Conservation (phyloP, 2,888 invertebrate species). For the Ophioninae sp. region DNA sequence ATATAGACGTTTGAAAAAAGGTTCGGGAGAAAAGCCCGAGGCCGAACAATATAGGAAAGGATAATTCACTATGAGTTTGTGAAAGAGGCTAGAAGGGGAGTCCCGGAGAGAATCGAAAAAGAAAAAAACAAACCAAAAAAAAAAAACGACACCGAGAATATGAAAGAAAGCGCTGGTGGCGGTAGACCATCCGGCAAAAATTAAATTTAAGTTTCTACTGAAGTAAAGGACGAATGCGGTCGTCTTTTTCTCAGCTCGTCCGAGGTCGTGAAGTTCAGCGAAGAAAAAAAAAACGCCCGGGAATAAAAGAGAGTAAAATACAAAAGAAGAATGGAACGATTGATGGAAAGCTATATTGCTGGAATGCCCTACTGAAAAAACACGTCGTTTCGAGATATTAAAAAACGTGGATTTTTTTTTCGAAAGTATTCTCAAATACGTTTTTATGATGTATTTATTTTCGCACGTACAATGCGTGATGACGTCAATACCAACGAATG, state of each 20-base stretch:
- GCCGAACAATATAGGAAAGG: not conserved
- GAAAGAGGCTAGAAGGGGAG: not conserved
- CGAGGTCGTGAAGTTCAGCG: conserved; percentile 40
- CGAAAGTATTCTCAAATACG: conserved; percentile 16
- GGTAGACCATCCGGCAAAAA: conserved; percentile 40
- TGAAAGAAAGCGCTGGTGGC: conserved; percentile 47
- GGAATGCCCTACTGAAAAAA: not conserved
- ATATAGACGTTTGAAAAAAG: not conserved
- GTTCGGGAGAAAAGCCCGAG: not conserved
- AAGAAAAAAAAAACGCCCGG: conserved; percentile 14
- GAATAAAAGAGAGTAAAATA: conserved; percentile 7
- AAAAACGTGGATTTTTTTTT: not conserved
- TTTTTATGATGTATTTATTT: conserved; percentile 23
- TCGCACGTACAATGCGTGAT: conserved; percentile 5
- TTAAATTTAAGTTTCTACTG: conserved; percentile 56
- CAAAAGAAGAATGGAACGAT: conserved; percentile 4
- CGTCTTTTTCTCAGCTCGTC: conserved; percentile 27
- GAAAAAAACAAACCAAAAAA: not conserved
- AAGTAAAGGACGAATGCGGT: conserved; percentile 34
- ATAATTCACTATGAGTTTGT: not conserved
- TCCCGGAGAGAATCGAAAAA: conserved; percentile 1
- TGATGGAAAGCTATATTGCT: conserved; percentile 23
- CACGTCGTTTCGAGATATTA: not conserved
- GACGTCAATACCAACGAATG: not conserved
- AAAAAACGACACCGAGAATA: conserved; percentile 22